These are phyloP conservation scores for Tortrix viridana DNA, from an alignment of 2,888 invertebrate species.

Conservation along the genomic window DNA sequence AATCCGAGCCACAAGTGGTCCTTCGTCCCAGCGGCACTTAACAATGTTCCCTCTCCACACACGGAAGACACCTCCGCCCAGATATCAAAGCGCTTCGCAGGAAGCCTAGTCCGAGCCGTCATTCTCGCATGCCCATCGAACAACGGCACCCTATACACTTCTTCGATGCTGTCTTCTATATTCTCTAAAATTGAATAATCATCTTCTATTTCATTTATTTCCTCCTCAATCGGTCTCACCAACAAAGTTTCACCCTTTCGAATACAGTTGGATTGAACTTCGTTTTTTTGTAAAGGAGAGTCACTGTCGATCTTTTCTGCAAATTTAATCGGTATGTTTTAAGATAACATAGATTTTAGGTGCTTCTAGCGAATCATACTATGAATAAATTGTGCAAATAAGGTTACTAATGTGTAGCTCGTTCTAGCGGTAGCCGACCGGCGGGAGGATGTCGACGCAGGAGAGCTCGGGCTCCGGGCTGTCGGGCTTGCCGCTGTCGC, in stretches of 20 bases:
- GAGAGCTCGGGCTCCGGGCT: slow-evolving; percentile 75
- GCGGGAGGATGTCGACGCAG: slow-evolving; percentile 74
- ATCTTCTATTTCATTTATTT: slow-evolving; percentile 64
- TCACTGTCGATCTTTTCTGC: slow-evolving; percentile 64
- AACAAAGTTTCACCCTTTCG: slow-evolving; percentile 50
- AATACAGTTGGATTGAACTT: slow-evolving; percentile 48
- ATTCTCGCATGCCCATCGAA: slow-evolving; percentile 73
- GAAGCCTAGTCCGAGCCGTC: slow-evolving; percentile 66
- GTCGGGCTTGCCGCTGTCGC: slow-evolving; percentile 77
- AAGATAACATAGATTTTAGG: slow-evolving; percentile 17
- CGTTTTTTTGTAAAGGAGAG: slow-evolving; percentile 47
- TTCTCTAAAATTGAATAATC: slow-evolving; percentile 61
- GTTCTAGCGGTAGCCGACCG: slow-evolving; percentile 75
- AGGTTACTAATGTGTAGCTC: slow-evolving; percentile 51
- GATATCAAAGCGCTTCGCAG: slow-evolving; percentile 75
- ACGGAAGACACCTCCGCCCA: slow-evolving; percentile 77
- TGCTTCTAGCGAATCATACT: slow-evolving; percentile 45
- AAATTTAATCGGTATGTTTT: slow-evolving; percentile 49
- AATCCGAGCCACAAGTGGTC: slow-evolving; percentile 80
- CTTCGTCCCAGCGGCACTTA: slow-evolving; percentile 71
- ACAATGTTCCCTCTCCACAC: slow-evolving; percentile 68
- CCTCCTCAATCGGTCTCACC: slow-evolving; percentile 51
- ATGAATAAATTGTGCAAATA: slow-evolving; percentile 44
- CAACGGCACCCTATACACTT: slow-evolving; percentile 67
- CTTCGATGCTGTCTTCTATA: slow-evolving; percentile 58